These are phyloP conservation scores for Lutra lutra DNA, from an alignment of 2,797 vertebrate genomes.

Conservation along the genomic window DNA sequence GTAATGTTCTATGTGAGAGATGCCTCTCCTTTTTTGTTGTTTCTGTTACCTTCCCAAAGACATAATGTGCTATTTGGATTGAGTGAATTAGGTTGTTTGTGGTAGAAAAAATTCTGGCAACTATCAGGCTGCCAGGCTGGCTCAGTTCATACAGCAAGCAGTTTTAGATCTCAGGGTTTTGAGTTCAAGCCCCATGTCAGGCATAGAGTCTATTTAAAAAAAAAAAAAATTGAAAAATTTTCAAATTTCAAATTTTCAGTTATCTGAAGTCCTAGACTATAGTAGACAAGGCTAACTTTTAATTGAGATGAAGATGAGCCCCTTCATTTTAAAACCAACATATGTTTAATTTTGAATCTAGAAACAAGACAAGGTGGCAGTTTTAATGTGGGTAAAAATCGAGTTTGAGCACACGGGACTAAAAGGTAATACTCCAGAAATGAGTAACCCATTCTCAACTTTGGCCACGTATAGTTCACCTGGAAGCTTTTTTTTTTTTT, in stretches of 20 bases:
- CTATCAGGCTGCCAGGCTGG: neutral
- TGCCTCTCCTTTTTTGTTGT: neutral
- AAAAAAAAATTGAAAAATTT: no score
- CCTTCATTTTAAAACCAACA: neutral
- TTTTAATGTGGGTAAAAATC: conserved; percentile 4
- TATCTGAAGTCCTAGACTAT: neutral
- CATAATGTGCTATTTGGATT: neutral
- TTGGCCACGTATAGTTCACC: neutral
- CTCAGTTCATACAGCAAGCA: neutral
- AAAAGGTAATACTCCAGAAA: neutral
- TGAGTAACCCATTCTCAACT: neutral
- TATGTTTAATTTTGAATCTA: conserved; percentile 3
- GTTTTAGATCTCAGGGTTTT: neutral
- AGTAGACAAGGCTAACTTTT: neutral
- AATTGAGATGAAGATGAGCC: neutral
- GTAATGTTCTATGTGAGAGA: neutral
- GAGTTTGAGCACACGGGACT: neutral
- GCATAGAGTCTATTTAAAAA: neutral
- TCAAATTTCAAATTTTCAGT: neutral
- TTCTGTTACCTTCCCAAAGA: neutral
- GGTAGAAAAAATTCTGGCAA: neutral
- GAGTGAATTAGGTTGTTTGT: neutral
- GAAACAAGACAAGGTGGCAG: neutral
- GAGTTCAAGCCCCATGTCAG: neutral
- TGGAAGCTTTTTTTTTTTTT: neutral